These are phyloP conservation scores for Adineta ricciae DNA, from an alignment of 2,888 invertebrate genomes.

Conservation along the genomic window DNA sequence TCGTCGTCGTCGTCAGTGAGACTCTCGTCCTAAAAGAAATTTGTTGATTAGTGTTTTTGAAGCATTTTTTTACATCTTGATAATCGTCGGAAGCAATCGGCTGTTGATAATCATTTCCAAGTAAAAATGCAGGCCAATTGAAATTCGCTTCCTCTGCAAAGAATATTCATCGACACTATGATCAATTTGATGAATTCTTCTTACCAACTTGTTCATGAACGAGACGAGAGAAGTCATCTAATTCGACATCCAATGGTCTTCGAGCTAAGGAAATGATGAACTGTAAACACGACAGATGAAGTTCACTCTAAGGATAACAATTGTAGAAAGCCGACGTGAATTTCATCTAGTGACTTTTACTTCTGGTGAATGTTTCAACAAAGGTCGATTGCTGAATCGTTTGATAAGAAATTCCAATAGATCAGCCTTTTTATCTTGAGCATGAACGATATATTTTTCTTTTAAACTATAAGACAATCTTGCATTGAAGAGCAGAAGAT, in stretches of 20 bases:
- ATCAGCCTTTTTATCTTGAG: slow-evolving; percentile 10
- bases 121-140: slow-evolving; percentile 7
- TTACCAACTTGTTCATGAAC: neutral
- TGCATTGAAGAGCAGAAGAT: neutral
- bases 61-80: neutral
- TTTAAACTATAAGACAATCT: neutral
- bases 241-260: neutral
- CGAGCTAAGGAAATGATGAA: neutral
- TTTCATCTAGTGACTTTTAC: too few species aligned
- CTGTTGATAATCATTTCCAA: neutral
- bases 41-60: too few species aligned
- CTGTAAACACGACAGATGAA: slow-evolving; percentile 6
- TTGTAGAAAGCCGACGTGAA: too few species aligned
- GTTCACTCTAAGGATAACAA: neutral
- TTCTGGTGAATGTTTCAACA: neutral
- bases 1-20: neutral
- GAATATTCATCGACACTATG: neutral
- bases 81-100: neutral
- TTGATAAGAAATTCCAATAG: neutral
- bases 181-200: neutral
- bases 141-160: slow-evolving; percentile 5
- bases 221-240: neutral
- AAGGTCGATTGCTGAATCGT: neutral
- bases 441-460: slow-evolving; percentile 9
- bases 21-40: neutral